Base-by-base conservation (phyloP, 1,140 invertebrate species). In the Cydia fagiglandana region DNA sequence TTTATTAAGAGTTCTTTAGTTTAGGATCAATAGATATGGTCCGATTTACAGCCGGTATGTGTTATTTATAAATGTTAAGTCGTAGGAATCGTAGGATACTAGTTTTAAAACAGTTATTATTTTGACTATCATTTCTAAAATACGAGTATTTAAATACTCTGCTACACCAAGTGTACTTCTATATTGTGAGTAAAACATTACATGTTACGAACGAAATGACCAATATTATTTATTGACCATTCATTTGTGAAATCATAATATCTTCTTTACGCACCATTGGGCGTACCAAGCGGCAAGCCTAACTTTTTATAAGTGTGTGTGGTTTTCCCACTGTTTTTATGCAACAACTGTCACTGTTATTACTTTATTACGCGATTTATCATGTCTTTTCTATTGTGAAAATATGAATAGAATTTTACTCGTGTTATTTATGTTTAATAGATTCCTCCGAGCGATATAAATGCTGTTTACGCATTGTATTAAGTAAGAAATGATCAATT, bases 231-330 rank as follows among this genome's bases (percentile, higher is more conserved):
- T 3, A 61, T 9, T 24, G 56, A 61, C 15, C 66, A 38, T 70
- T 38, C 34, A 45, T 34, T 70, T 34, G 66, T 70, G 66, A 70
- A 70, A 70, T 70, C 66, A 17, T 38, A 70, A 34, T 41, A 30
- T 17, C 17, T 70, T 38, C 66, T 68, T 68, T n/a, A 70, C 66
- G 34, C 66, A 70, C 6, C 34, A 70, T 38, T 38, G n/a, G 34
- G 17, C 38, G n/a, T 24, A 12, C 61, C 61, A 6, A 41, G 7
- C 12, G 15, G 34, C 34, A 70, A 38, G 66, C 66, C n/a, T 70
- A 4, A 45, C 20, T 61, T 61, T 61, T 61, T 61, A 10, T 61
- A 61, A 10, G 15, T 61, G 9, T 24, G 20, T 61, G 56, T 61
- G 7, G 17, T 61, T 61, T 61, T 61, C n/a, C n/a, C 20, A 61